phyloP scores from a whole-genome alignment of 2,888 invertebrate genomes.

The Lucinisca nassula region DNA sequence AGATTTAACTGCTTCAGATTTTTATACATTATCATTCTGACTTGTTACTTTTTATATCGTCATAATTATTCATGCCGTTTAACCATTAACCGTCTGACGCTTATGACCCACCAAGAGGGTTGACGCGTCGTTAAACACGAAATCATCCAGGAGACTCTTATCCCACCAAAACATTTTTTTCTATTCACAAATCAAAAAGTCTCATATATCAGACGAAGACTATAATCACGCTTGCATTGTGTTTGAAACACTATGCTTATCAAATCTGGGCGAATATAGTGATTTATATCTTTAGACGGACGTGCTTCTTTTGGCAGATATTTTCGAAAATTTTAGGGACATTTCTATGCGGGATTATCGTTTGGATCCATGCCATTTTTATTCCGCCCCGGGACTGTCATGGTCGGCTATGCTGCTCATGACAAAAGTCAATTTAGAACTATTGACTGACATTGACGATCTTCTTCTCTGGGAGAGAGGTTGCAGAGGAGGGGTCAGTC shows the following conservation, averaged over 20 bases:
- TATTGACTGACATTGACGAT: conserved; percentile 77
- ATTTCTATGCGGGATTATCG: conserved; percentile 72
- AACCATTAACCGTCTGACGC: too few species aligned
- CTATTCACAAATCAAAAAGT: not conserved
- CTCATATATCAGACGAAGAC: conserved; percentile 47
- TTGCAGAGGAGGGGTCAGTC: conserved; percentile 65
- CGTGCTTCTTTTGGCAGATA: conserved; percentile 81
- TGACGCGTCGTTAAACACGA: too few species aligned
- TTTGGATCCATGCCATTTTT: conserved; percentile 80
- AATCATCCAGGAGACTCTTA: not conserved
- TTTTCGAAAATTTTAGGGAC: conserved; percentile 83
- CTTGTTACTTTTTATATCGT: too few species aligned
- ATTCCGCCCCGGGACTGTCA: conserved; percentile 79
- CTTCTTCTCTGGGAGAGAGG: conserved; percentile 69
- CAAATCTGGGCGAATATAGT: not conserved
- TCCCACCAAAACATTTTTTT: not conserved
- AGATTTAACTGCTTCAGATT: too few species aligned
- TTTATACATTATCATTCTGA: too few species aligned
- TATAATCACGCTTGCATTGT: conserved; percentile 70
- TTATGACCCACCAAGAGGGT: too few species aligned
- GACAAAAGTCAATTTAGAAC: conserved; percentile 74
- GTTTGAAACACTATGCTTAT: conserved; percentile 14
- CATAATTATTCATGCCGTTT: too few species aligned
- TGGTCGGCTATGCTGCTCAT: conserved; percentile 82
- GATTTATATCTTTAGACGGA: conserved; percentile 16